phyloP scores from a whole-genome alignment of 2,113 vertebrate species.

The Myotis lucifugus region DNA sequence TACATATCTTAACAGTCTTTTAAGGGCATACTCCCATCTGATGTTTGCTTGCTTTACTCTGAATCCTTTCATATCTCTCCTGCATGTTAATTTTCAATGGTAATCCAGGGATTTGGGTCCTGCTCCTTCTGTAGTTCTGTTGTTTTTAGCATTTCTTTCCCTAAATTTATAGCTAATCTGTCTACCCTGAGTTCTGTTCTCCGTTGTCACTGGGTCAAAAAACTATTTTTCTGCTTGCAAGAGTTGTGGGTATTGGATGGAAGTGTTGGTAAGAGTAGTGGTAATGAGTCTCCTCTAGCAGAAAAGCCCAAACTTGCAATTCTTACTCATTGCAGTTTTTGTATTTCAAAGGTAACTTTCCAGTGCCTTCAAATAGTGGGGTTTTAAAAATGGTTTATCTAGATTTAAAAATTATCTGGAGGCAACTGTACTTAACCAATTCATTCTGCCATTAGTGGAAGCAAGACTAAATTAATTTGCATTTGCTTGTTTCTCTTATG shows the following conservation, averaged over 20 bases:
- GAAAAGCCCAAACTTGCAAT: background rate
- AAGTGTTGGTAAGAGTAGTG: background rate
- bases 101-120: background rate
- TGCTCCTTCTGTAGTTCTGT: background rate
- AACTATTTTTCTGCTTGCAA: background rate
- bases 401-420: slow-evolving; percentile 16
- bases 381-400: background rate
- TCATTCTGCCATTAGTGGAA: slow-evolving; percentile 5
- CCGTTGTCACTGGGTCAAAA: background rate
- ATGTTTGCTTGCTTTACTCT: background rate
- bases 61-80: background rate
- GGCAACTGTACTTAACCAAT: background rate
- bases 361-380: background rate
- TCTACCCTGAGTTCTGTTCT: background rate
- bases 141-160: slow-evolving; percentile 1
- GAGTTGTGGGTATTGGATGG: background rate
- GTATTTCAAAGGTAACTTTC: background rate
- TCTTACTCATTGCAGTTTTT: background rate
- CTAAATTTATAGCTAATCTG: background rate
- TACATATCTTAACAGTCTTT: background rate
- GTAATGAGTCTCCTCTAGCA: background rate
- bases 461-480: background rate
- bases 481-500: background rate
- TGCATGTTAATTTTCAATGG: background rate
- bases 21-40: background rate